Evolutionary conservation across 2,113 vertebrate genomes (phyloP).

Genomic region (Tychaedon coryphoeus): DNA sequence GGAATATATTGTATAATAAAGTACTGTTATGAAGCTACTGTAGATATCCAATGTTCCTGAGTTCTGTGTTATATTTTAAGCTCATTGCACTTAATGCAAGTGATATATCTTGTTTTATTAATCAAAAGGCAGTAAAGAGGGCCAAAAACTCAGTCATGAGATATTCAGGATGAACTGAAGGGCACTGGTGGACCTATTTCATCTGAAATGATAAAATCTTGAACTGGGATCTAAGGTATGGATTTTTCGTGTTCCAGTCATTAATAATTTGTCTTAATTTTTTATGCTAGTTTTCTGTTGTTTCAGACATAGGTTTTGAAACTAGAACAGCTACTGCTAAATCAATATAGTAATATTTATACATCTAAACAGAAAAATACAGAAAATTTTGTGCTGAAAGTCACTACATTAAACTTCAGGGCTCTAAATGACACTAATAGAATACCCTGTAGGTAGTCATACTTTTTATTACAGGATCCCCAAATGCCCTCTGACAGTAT

Average conservation of each 20-base stretch:
- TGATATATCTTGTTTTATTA: slow-evolving; percentile 32
- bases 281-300: background rate
- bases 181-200: background rate
- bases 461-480: background rate
- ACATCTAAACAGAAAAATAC: background rate
- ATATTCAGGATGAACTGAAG: background rate
- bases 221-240: background rate
- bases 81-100: slow-evolving; percentile 18
- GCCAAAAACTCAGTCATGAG: background rate
- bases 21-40: slow-evolving; percentile 9
- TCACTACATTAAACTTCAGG: background rate
- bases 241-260: background rate
- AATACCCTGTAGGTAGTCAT: background rate
- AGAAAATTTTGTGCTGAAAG: background rate
- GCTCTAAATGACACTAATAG: background rate
- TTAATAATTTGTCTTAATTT: background rate
- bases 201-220: background rate
- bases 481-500: background rate
- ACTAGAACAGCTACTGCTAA: background rate
- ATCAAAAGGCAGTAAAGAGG: slow-evolving; percentile 18
- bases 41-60: background rate
- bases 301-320: background rate
- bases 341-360: background rate
- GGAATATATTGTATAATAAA: slow-evolving; percentile 42
- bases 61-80: slow-evolving; percentile 30